A percentile compares a stretch with the other conserved stretches of the same genome.
Conservation (phyloP, 2,113 vertebrate genomes). For the Rhadina sibilatrix region DNA sequence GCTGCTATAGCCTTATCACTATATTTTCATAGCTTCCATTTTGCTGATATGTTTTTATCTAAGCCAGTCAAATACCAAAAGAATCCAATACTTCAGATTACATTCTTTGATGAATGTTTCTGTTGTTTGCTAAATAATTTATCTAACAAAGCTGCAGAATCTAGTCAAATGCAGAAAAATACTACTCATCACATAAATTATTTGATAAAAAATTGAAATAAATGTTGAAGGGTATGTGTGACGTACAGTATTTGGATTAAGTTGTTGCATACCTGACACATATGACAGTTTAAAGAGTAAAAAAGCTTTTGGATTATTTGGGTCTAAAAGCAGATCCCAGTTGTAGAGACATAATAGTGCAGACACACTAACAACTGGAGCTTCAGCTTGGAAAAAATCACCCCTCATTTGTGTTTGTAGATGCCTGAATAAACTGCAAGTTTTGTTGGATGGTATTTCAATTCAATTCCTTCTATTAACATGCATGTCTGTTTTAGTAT, state of each 20-base stretch:
- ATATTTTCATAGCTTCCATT: neutral
- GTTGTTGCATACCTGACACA: neutral
- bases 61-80: neutral
- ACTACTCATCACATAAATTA: neutral
- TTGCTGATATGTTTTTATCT: neutral
- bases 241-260: neutral
- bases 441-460: neutral
- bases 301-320: neutral
- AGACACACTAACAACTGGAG: neutral
- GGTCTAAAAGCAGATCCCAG: neutral
- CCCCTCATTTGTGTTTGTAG: neutral
- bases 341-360: neutral
- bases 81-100: neutral
- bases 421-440: neutral
- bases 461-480: neutral
- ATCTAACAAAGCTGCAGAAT: neutral
- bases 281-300: neutral
- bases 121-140: constrained; percentile 17
- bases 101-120: neutral
- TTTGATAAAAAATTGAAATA: neutral
- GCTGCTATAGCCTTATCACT: neutral
- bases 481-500: neutral
- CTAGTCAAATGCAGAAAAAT: neutral
- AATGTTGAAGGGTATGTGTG: neutral
- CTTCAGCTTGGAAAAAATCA: neutral